phyloP scores from a whole-genome alignment of 2,797 vertebrate genomes.

The Apodemus agrarius region DNA sequence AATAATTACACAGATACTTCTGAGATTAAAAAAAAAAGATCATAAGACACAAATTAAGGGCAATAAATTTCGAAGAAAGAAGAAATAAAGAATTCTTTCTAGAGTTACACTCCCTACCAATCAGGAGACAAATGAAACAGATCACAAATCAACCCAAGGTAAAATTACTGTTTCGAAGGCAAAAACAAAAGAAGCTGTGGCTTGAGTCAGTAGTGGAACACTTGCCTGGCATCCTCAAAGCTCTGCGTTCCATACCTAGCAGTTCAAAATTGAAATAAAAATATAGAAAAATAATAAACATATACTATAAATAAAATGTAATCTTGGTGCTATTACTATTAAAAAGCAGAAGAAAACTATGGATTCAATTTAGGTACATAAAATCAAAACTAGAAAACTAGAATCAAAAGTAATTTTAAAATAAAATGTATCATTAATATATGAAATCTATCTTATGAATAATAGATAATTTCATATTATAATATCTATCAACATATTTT shows the following conservation, averaged over 20 bases:
- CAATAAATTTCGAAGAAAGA: slow-evolving; percentile 42
- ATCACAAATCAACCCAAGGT: background rate
- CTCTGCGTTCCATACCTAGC: background rate
- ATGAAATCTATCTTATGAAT: background rate
- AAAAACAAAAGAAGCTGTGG: background rate
- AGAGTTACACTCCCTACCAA: background rate
- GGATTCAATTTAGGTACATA: background rate
- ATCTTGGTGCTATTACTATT: background rate
- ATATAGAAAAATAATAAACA: background rate
- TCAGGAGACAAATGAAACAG: background rate
- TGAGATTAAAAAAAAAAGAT: background rate
- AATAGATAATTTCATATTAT: background rate
- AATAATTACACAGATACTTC: slow-evolving; percentile 59
- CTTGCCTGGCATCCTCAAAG: background rate
- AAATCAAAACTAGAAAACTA: slow-evolving; percentile 36
- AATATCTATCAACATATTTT: slow-evolving; percentile 17
- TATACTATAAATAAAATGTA: background rate
- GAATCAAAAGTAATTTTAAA: slow-evolving; percentile 10
- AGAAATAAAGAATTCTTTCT: slow-evolving; percentile 27
- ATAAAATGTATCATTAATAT: background rate
- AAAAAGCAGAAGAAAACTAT: slow-evolving; percentile 4
- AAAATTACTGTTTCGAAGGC: background rate
- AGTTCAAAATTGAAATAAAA: background rate
- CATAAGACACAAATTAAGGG: slow-evolving; percentile 39
- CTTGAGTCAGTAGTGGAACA: background rate